phyloP scores from a whole-genome alignment of 2,113 vertebrate species.

The Perca flavescens region DNA sequence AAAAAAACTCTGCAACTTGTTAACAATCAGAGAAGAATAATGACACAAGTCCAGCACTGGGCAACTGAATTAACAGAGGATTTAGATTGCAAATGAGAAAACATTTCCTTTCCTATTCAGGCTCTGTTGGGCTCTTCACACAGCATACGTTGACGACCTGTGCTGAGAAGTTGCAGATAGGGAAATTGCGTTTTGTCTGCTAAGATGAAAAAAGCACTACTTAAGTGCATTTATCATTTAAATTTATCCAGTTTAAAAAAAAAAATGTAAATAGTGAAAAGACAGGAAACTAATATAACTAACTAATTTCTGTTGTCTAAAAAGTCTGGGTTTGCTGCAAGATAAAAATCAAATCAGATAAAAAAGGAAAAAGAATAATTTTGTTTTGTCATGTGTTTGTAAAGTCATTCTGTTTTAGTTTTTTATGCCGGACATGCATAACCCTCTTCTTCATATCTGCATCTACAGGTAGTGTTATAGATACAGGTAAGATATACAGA shows the following conservation, averaged over 20 bases:
- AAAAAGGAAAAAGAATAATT: background rate
- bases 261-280: background rate
- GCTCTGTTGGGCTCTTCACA: background rate
- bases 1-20: slow-evolving; percentile 30
- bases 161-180: background rate
- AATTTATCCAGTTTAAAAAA: background rate
- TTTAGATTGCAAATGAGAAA: slow-evolving; percentile 20
- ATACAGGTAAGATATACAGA: background rate
- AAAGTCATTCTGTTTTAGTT: background rate
- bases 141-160: background rate
- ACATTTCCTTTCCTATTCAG: background rate
- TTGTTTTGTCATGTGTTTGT: background rate
- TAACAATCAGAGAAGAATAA: slow-evolving; percentile 30
- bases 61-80: background rate
- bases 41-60: slow-evolving; percentile 11
- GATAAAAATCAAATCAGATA: background rate
- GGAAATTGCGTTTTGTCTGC: background rate
- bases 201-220: background rate
- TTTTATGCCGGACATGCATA: background rate
- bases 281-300: background rate
- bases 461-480: background rate
- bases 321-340: background rate
- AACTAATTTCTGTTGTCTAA: background rate
- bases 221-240: background rate
- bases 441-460: background rate